phyloP scores from a whole-genome alignment of 2,113 vertebrate genomes.

The Peromyscus polionotus region DNA sequence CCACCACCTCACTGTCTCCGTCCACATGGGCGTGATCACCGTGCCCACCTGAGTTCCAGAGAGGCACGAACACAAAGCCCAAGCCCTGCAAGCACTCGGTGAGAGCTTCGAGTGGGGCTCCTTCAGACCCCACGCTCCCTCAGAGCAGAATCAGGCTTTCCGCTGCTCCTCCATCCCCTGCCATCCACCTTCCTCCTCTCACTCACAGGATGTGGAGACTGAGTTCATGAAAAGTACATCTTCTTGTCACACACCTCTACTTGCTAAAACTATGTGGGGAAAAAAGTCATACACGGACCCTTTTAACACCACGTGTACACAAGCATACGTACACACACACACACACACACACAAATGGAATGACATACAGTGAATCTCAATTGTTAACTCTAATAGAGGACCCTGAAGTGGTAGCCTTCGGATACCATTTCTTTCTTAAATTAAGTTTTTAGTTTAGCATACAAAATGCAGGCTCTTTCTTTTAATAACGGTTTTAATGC shows the following conservation, averaged over 20 bases:
- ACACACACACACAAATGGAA: background rate
- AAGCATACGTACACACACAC: background rate
- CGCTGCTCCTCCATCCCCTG: background rate
- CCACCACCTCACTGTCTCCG: background rate
- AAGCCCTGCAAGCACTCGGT: background rate
- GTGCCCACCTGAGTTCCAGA: background rate
- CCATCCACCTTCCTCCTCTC: background rate
- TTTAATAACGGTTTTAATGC: constrained; percentile 18
- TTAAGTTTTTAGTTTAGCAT: background rate
- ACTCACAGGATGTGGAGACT: background rate
- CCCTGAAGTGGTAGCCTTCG: background rate
- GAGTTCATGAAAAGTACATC: background rate
- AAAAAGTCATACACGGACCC: background rate
- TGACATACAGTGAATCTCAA: background rate
- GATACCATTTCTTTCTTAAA: background rate
- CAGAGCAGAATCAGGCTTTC: background rate
- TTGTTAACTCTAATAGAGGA: background rate
- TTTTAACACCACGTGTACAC: background rate
- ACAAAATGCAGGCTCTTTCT: background rate
- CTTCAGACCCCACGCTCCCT: background rate
- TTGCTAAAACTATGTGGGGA: background rate
- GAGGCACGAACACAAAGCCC: background rate
- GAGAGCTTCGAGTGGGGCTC: background rate
- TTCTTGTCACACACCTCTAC: background rate
- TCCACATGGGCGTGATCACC: background rate